phyloP scores from a whole-genome alignment of 2,113 vertebrate genomes.

The Campylomormyrus numenius region DNA sequence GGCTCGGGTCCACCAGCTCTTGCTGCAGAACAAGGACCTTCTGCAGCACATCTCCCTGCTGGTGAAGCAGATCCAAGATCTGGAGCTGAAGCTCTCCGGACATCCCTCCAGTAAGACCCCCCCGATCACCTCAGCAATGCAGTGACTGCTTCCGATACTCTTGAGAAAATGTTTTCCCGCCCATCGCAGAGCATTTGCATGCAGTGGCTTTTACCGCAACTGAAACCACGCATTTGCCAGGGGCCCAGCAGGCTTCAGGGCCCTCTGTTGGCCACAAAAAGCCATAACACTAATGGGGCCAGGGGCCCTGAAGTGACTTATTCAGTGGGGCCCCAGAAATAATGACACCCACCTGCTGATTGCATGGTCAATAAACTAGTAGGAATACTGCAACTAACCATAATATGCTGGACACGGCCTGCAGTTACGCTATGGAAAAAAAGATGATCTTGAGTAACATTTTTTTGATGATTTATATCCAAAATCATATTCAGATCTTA shows the following conservation, averaged over 20 bases:
- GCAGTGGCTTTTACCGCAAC: background rate
- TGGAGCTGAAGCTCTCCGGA: slow-evolving; percentile 79
- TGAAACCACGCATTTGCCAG: background rate
- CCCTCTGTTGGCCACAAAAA: background rate
- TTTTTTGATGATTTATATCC: background rate
- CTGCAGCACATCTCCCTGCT: slow-evolving; percentile 90
- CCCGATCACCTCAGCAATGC: background rate
- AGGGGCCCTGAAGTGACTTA: background rate
- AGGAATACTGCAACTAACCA: background rate
- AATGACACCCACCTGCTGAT: background rate
- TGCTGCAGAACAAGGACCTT: slow-evolving; percentile 92
- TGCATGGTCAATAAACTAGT: background rate
- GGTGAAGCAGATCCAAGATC: slow-evolving; percentile 91
- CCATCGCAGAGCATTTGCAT: background rate
- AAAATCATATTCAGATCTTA: background rate
- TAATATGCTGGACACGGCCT: background rate
- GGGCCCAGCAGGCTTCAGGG: background rate
- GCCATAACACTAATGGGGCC: background rate
- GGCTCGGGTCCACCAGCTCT: slow-evolving; percentile 80
- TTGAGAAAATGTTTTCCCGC: background rate
- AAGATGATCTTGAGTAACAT: background rate
- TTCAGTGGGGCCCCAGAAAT: background rate
- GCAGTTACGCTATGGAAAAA: background rate
- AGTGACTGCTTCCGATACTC: background rate
- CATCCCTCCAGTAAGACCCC: slow-evolving; percentile 70